Evolutionary conservation across 2,888 invertebrate species (phyloP), one percentile per base, ranked within the genome.

Genomic region (Harmothoe impar): DNA sequence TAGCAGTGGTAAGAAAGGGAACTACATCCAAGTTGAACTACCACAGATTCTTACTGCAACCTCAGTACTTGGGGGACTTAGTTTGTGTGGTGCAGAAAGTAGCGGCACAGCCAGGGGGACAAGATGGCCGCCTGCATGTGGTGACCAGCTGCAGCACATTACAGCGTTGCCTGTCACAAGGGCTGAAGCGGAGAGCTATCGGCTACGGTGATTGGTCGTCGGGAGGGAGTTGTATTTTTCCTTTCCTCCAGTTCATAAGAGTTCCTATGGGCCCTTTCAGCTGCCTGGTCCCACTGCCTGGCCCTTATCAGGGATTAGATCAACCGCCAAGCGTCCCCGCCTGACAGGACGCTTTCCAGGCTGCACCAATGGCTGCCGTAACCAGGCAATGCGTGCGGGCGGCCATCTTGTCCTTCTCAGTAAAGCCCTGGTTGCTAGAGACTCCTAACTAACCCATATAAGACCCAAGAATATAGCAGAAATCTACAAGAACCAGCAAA

Each of bases 201-300:
- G 72, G n/a, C 31, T 72, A 25, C 72, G 29, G 72, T 72, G 72
- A 72, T 72, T 72, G 72, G 72, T 72, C 72, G 72, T 72, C 72
- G 25, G 25, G 72, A 72, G 72, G 72, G 72, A 72, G 29, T 72
- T 15, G n/a, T 43, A 43, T 72, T 72, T 72, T 72, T 72, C 72
- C 72, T 29, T n/a, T 43, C 29, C 72, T 72, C 72, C 72, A 25
- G 25, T 72, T 72, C 25, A 72, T 72, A 72, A 72, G 72, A 72
- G 29, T 72, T 72, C 72, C 72, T 29, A 23, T 29, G 72, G 72
- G 72, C 25, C 72, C 72, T 72, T 72, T 72, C 72, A 72, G 72
- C 15, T 15, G 72, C 25, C 72, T 12, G 15, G 25, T 72, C 17
- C 72, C 72, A 72, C 31, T 29, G 29, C n/a, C 62, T 15, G 72